Base-by-base conservation (phyloP, 1,140 invertebrate genomes). In the Leucophenga varia region DNA sequence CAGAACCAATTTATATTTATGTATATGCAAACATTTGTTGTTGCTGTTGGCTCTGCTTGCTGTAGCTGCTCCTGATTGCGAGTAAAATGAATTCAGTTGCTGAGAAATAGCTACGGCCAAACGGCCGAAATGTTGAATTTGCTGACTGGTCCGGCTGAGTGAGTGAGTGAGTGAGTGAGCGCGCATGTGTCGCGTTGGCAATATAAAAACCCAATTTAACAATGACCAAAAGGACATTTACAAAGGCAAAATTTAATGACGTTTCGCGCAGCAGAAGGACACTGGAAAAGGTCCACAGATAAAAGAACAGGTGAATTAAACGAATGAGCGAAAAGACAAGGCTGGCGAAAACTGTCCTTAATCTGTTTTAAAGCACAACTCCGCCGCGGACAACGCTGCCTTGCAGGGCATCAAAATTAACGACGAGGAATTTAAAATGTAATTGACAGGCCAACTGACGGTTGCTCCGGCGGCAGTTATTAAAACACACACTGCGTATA, bases 341-440 rank as follows among this genome's bases (percentile, higher is more conserved):
- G 22, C 16, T 42, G 47, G 47, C 19, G 31, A 30, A 55, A 54
- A 57, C 38, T 59, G 56, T 57, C 48, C 53, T 61, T 67, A 67
- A 67, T 67, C 63, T 63, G 59, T 57, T 67, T 63, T 59, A 67
- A 59, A 67, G 55, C 59, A 36, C 55, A 58, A 36, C 48, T 14
- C 20, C 19, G 40, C 37, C 37, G 36, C 36, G 41, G 47, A 20
- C 21, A 30, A 51, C 12, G 46, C 48, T 48, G 46, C 43, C 28
- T n/a, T n/a, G 43, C 20, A 46, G 42, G 49, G 21, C 63, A 65
- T 65, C 55, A 63, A 67, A 67, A 67, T 67, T 67, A 68, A 67
- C 59, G 56, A 44, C 59, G 54, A 59, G 51, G 55, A 67, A 67
- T 67, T 67, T 67, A 59, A 67, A 68, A 68, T 63, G 63, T 67